These are phyloP conservation scores for Drosophila bocqueti DNA, from an alignment of 1,140 invertebrate genomes.

Conservation along the genomic window DNA sequence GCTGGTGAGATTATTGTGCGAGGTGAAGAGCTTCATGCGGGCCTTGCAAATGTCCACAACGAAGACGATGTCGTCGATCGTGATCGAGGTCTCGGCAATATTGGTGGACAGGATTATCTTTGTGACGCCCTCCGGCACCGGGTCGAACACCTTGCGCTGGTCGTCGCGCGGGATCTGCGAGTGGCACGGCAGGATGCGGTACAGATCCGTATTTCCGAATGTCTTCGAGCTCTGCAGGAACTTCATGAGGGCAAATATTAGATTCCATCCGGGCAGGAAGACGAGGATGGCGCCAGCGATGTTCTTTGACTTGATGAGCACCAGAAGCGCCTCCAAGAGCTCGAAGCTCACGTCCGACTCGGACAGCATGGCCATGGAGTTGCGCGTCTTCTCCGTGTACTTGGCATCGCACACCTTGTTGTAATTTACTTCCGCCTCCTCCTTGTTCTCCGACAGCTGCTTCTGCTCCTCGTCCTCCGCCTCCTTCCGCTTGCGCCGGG, in stretches of 20 bases:
- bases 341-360: slow-evolving; percentile 96
- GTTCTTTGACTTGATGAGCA: slow-evolving; percentile 90
- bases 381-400: slow-evolving; percentile 88
- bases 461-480: slow-evolving; percentile 88
- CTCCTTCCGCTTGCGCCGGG: slow-evolving; percentile 89
- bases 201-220: slow-evolving; percentile 87
- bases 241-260: slow-evolving; percentile 96
- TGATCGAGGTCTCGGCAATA: slow-evolving; percentile 97
- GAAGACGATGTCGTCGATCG: slow-evolving; percentile 98
- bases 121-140: slow-evolving; percentile 89
- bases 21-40: slow-evolving; percentile 97
- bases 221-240: slow-evolving; percentile 92
- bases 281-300: slow-evolving; percentile 94
- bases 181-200: slow-evolving; percentile 93
- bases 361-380: slow-evolving; percentile 90
- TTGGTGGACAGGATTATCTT: slow-evolving; percentile 96
- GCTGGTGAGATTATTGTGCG: slow-evolving; percentile 98
- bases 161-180: slow-evolving; percentile 96
- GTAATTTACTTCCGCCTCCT: slow-evolving; percentile 91
- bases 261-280: slow-evolving; percentile 97
- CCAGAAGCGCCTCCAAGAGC: slow-evolving; percentile 93
- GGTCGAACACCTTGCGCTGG: slow-evolving; percentile 94
- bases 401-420: slow-evolving; percentile 88
- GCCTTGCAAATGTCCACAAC: slow-evolving; percentile 98
- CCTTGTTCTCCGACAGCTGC: slow-evolving; percentile 80